Percentiles rank a stretch among this genome's conserved stretches.
phyloP scores from a whole-genome alignment of 2,888 invertebrate genomes.

The Chymomyza procnemis region DNA sequence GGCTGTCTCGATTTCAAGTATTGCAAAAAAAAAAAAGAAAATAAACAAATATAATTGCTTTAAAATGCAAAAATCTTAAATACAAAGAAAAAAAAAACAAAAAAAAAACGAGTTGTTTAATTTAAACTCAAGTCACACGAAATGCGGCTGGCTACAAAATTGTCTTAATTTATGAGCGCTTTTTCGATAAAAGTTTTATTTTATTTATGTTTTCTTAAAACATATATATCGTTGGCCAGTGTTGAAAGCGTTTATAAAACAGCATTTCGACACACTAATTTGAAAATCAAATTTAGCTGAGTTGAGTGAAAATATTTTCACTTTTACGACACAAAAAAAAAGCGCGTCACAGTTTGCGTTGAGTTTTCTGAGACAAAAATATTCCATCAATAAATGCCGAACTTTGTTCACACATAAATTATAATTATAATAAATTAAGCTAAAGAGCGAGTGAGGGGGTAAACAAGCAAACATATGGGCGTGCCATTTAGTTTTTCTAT shows the following conservation, averaged over 20 bases:
- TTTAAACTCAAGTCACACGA: conserved; percentile 9
- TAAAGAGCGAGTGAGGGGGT: no score
- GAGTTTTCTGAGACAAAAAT: neutral
- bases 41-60: conserved; percentile 30
- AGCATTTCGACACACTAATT: neutral
- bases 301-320: neutral
- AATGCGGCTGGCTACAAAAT: conserved; percentile 15
- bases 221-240: neutral
- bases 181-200: neutral
- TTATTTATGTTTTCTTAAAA: neutral
- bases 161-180: neutral
- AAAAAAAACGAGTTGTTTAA: conserved; percentile 9
- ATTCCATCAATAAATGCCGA: neutral
- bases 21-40: neutral
- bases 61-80: conserved; percentile 29
- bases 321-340: neutral
- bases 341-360: neutral
- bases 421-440: neutral
- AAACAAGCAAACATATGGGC: no score
- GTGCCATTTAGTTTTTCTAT: no score
- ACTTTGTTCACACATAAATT: neutral
- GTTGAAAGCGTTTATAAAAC: neutral
- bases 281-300: neutral
- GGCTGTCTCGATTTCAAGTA: neutral
- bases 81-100: neutral